phyloP scores from a whole-genome alignment of 1,140 invertebrate genomes.

The Psix sp. region DNA sequence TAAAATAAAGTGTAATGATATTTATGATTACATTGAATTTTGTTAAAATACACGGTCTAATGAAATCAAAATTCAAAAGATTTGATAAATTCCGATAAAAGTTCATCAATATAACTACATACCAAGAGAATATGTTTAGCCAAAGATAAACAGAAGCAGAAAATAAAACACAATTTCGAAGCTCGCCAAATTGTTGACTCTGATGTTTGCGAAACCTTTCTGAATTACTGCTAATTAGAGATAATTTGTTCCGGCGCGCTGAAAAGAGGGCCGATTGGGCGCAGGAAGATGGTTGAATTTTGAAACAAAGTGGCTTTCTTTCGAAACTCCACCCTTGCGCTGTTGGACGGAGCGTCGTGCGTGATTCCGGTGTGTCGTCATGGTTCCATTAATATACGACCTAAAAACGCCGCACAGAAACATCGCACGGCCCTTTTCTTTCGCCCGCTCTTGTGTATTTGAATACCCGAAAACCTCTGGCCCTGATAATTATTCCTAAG shows the following conservation, averaged over 20 bases:
- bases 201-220: background rate
- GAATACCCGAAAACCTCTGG: conserved; percentile 48
- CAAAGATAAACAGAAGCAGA: no score
- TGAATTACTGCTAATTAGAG: conserved; percentile 12
- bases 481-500: conserved; percentile 53
- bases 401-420: conserved; percentile 44
- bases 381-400: conserved; percentile 59
- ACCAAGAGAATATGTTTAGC: no score
- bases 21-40: no score
- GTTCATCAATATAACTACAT: no score
- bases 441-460: conserved; percentile 29
- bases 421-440: conserved; percentile 56
- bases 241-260: conserved; percentile 16
- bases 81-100: no score
- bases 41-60: no score
- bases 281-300: conserved; percentile 32
- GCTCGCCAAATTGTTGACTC: no score
- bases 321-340: conserved; percentile 46
- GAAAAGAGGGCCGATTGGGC: conserved; percentile 1
- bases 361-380: conserved; percentile 58
- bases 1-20: conserved; percentile 36
- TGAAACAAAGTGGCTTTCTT: conserved; percentile 45
- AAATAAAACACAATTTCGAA: no score
- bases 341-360: conserved; percentile 32
- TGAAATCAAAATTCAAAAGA: no score